These are phyloP conservation scores for Pinna nobilis DNA, from an alignment of 1,140 invertebrate species.

Conservation along the genomic window DNA sequence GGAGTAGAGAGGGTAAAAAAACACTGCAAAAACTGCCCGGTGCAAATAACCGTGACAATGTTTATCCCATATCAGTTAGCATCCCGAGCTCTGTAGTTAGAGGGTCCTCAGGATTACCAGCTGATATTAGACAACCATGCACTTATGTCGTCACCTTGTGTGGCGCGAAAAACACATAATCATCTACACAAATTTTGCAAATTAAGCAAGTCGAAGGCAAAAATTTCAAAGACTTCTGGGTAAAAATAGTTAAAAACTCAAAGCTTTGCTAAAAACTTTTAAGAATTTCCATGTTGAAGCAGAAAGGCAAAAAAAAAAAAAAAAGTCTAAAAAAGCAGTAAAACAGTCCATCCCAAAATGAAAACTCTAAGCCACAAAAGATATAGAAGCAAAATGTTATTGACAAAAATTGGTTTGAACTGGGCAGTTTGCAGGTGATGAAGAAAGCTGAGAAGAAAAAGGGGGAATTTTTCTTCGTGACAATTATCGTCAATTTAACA, in stretches of 20 bases:
- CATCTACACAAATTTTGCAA: too few species aligned
- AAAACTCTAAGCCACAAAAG: slow-evolving; percentile 36
- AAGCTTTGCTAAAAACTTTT: slow-evolving; percentile 9
- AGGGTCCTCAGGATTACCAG: slow-evolving; percentile 92
- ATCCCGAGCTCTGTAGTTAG: slow-evolving; percentile 67
- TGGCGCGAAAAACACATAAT: too few species aligned
- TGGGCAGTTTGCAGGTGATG: slow-evolving; percentile 51
- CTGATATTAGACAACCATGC: slow-evolving; percentile 89
- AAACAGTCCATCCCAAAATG: slow-evolving; percentile 30
- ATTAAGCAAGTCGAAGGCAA: too few species aligned
- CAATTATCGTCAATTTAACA: too few species aligned
- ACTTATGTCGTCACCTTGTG: slow-evolving; percentile 1
- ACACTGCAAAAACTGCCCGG: slow-evolving; percentile 50
- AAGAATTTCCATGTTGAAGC: neutral
- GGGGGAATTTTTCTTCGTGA: too few species aligned
- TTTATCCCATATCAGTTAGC: slow-evolving; percentile 67
- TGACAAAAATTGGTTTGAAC: slow-evolving; percentile 33
- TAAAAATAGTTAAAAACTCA: slow-evolving; percentile 15
- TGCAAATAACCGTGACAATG: slow-evolving; percentile 35
- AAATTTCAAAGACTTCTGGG: slow-evolving; percentile 7
- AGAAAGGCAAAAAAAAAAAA: slow-evolving; percentile 40
- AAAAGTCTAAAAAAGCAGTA: too few species aligned
- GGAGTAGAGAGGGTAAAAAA: too few species aligned
- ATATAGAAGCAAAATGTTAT: slow-evolving; percentile 33
- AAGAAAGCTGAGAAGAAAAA: slow-evolving; percentile 25